Evolutionary conservation across 2,113 vertebrate genomes (phyloP).

Genomic region (Microcebus tavaratra): DNA sequence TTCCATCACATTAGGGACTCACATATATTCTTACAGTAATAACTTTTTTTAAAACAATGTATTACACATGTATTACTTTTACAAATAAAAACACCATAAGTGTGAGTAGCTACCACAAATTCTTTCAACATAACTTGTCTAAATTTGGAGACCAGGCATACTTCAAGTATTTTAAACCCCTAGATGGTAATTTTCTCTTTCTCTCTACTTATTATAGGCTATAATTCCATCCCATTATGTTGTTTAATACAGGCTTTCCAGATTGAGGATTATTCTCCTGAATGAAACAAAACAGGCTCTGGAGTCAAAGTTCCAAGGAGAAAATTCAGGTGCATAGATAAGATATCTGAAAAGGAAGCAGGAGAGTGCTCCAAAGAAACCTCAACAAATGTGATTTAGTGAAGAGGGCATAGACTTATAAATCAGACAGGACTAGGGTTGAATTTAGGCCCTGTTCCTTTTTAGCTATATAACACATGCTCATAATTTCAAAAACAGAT

Average conservation of each 20-base stretch:
- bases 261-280: conserved; percentile 39
- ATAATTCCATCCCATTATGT: conserved; percentile 1
- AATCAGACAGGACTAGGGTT: neutral
- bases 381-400: conserved; percentile 5
- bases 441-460: neutral
- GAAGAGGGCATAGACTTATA: neutral
- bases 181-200: neutral
- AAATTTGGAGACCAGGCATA: neutral
- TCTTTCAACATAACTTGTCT: neutral
- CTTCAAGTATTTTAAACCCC: conserved; percentile 26
- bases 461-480: neutral
- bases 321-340: neutral
- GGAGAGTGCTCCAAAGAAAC: neutral
- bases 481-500: conserved; percentile 12
- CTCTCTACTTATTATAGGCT: neutral
- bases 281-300: conserved; percentile 42
- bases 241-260: conserved; percentile 11
- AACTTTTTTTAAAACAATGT: neutral
- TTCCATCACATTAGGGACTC: neutral
- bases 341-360: neutral
- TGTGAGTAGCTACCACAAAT: neutral
- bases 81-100: neutral
- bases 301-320: neutral
- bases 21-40: neutral
- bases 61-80: neutral